These are phyloP conservation scores for Liposcelis brunnea DNA, from an alignment of 2,888 invertebrate genomes.

Conservation along the genomic window DNA sequence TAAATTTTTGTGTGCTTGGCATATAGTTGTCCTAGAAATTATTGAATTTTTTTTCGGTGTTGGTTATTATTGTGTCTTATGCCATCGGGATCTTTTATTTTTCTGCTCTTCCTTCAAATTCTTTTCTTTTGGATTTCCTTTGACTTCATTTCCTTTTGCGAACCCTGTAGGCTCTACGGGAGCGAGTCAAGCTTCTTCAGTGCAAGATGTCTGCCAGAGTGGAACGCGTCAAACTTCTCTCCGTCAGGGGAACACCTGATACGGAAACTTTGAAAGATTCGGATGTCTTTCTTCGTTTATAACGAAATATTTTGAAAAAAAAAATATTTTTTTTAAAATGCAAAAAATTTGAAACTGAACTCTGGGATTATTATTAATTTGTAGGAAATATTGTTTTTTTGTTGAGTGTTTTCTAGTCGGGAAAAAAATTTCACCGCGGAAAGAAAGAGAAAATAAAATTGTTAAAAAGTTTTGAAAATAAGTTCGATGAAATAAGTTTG, in stretches of 20 bases:
- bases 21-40: background rate
- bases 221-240: constrained; percentile 73
- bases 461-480: too few relatives aligned
- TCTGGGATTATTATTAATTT: too few relatives aligned
- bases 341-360: background rate
- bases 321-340: background rate
- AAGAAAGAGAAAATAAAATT: too few relatives aligned
- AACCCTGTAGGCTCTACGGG: constrained; percentile 53
- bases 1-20: background rate
- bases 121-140: background rate
- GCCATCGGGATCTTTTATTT: constrained; percentile 12
- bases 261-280: constrained; percentile 37
- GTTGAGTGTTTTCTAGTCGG: too few relatives aligned
- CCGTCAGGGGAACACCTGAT: constrained; percentile 75
- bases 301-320: constrained; percentile 7
- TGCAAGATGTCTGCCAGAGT: constrained; percentile 73
- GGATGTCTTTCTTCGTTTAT: constrained; percentile 19
- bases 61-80: background rate
- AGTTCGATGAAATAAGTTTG: too few relatives aligned
- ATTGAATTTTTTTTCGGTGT: background rate
- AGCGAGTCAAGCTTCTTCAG: constrained; percentile 70
- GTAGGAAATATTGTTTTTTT: too few relatives aligned
- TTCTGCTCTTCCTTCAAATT: constrained; percentile 20
- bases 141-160: constrained; percentile 10
- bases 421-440: too few relatives aligned